Evolutionary conservation across 2,888 invertebrate genomes (phyloP), one percentile per base, ranked within the genome.

Genomic region (Tenthredo distinguenda): DNA sequence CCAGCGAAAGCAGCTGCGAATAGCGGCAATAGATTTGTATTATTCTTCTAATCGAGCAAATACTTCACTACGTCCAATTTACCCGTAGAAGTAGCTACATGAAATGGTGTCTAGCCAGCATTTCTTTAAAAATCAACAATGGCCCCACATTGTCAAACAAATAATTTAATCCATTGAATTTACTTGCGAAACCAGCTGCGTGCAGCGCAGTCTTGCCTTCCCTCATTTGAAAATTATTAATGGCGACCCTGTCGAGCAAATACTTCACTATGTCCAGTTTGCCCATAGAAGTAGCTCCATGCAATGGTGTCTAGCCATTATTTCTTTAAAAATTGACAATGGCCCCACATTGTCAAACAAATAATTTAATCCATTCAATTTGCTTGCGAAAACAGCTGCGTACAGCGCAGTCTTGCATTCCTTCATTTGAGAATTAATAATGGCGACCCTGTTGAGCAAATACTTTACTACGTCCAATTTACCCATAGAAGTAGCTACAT

Each of bases 171-270:
- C 18, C 62, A 5, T 26, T 2, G 4, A 21, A 26, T 26, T 62
- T 62, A 26, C 62, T n/a, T 7, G 21, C 15, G 15, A 15, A 47
- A 47, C 15, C 15, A 47, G 47, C 6, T 47, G 47, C 47, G 15
- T 15, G 15, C 12, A 47, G 15, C 15, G n/a, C 95, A 0, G 97
- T 97, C 86, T 96, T 95, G 43, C 95, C 95, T 91, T 97, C 1
- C 3, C 10, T n/a, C 95, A 88, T 97, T 97, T 86, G 96, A 95
- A 50, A 95, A 94, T 91, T 98, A 97, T 0, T 96, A 65, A 96
- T 96, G 0, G 97, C 97, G 0, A 98, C 98, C 87, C 96, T 95
- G 81, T 95, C 94, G 37, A 98, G 94, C 55, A 98, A 93, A 92
- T 95, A 96, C 88, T 96, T 95, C 15, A 68, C 68, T 26, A 68